Conservation (phyloP, 2,113 vertebrate genomes). For the Hoplias malabaricus region DNA sequence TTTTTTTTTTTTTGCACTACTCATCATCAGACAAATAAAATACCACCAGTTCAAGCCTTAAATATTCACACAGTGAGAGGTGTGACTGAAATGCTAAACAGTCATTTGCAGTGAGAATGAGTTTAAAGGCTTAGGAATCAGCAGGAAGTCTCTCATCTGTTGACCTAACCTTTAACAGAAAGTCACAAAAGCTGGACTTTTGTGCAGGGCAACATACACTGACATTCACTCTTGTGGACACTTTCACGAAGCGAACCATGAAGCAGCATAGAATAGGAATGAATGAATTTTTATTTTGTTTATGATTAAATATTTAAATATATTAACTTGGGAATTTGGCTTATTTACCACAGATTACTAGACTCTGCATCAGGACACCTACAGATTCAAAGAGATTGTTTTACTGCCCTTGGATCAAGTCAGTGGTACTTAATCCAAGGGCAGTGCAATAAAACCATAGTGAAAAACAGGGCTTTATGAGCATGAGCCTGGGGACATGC, state of each 20-base stretch:
- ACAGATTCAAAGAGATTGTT: neutral
- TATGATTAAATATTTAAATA: too few relatives aligned
- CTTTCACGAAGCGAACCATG: too few relatives aligned
- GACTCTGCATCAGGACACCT: neutral
- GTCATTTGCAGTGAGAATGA: neutral
- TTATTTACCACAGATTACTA: neutral
- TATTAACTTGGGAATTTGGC: neutral
- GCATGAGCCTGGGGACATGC: neutral
- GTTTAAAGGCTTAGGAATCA: neutral
- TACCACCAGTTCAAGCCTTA: too few relatives aligned
- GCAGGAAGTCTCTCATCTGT: slow-evolving; percentile 1
- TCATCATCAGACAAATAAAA: too few relatives aligned
- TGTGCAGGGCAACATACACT: neutral
- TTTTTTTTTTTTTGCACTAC: too few relatives aligned
- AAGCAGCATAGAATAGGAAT: too few relatives aligned
- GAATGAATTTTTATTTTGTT: too few relatives aligned
- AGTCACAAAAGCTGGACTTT: neutral
- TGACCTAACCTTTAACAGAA: slow-evolving; percentile 11
- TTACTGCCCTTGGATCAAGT: neutral
- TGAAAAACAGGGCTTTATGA: neutral
- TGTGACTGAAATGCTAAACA: too few relatives aligned
- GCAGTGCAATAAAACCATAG: slow-evolving; percentile 1
- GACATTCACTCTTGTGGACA: too few relatives aligned
- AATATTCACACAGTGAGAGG: too few relatives aligned
- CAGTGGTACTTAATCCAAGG: neutral